Evolutionary conservation across 2,888 invertebrate genomes (phyloP).

Genomic region (Eupithecia subfuscata): DNA sequence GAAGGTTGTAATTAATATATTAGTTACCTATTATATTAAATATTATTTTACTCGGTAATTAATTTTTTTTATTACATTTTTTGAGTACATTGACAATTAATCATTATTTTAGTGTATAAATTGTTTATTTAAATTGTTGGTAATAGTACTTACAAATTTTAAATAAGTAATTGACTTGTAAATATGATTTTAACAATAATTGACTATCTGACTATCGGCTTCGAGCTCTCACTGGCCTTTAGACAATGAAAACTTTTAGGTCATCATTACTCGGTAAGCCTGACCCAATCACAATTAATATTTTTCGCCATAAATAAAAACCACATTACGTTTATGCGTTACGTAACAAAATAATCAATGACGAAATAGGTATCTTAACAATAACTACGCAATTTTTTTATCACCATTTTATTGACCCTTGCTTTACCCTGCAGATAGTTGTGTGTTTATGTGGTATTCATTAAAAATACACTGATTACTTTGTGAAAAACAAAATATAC

Average conservation of each 20-base stretch:
- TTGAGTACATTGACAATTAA: too few species aligned
- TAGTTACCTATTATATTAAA: too few species aligned
- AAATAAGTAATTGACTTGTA: too few species aligned
- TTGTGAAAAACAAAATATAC: neutral
- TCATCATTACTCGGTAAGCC: too few species aligned
- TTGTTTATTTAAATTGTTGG: too few species aligned
- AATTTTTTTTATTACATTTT: too few species aligned
- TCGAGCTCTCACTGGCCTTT: neutral
- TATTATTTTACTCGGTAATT: too few species aligned
- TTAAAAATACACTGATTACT: neutral
- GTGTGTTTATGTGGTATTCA: neutral
- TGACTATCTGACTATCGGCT: neutral
- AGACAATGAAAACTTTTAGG: neutral
- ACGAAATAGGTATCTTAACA: neutral
- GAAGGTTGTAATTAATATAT: too few species aligned
- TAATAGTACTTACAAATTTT: too few species aligned
- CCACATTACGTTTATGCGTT: neutral
- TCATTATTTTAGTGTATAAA: too few species aligned
- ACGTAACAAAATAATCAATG: neutral
- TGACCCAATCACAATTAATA: too few species aligned
- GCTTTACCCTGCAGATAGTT: neutral
- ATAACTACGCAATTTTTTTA: neutral
- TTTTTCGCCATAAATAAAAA: neutral
- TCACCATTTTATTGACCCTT: neutral
- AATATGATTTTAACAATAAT: too few species aligned